Percentiles rank a stretch among this genome's conserved stretches.
Evolutionary conservation across 2,888 invertebrate genomes (phyloP).

Genomic region (Trypoxylon attenuatum): DNA sequence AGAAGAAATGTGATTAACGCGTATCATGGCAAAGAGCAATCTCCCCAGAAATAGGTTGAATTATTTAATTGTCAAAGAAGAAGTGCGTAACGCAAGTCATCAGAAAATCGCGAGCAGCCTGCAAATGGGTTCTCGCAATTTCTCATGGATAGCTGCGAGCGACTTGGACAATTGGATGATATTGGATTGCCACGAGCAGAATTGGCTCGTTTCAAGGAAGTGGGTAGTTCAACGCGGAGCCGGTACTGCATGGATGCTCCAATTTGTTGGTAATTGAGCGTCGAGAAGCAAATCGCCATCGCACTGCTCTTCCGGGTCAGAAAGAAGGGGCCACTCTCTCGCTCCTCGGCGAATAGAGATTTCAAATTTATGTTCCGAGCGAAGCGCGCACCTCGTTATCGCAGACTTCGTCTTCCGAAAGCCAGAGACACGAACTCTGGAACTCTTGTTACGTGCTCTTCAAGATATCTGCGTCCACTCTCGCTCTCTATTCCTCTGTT

Average conservation of each 20-base stretch:
- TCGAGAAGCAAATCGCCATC: conserved; percentile 34
- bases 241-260: conserved; percentile 31
- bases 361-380: background rate
- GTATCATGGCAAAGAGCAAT: background rate
- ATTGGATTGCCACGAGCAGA: conserved; percentile 41
- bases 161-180: conserved; percentile 46
- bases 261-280: conserved; percentile 48
- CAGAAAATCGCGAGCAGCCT: conserved; percentile 8
- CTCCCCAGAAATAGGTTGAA: background rate
- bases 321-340: background rate
- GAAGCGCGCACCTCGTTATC: background rate
- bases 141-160: conserved; percentile 19
- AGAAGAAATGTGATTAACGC: no score
- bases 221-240: conserved; percentile 30
- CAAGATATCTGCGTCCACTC: no score
- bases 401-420: background rate
- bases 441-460: no score
- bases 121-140: conserved; percentile 33
- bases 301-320: conserved; percentile 30
- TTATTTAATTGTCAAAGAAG: background rate
- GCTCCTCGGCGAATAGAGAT: conserved; percentile 14
- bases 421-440: no score
- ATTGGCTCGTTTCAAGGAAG: conserved; percentile 55
- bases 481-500: no score
- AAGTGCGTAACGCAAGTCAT: conserved; percentile 5